A percentile compares a stretch with the other conserved stretches of the same genome.
phyloP scores from a whole-genome alignment of 2,797 vertebrate genomes.

The Holocentrus rufus region DNA sequence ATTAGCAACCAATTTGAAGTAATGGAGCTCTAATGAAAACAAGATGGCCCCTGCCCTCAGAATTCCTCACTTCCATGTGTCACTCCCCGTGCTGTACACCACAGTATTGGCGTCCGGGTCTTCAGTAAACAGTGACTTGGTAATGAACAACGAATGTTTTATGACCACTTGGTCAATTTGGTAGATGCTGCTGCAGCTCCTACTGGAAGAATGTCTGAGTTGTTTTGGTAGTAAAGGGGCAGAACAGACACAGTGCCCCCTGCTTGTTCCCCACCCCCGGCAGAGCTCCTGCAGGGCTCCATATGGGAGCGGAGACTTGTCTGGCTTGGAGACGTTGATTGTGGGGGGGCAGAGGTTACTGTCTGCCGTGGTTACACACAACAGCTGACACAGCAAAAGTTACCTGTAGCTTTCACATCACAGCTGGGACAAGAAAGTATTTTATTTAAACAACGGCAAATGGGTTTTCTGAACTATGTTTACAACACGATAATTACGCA shows the following conservation, averaged over 20 bases:
- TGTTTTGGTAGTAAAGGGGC: slow-evolving; percentile 38
- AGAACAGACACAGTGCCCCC: slow-evolving; percentile 48
- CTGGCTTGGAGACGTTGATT: slow-evolving; percentile 48
- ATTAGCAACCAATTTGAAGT: slow-evolving; percentile 79
- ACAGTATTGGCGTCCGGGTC: slow-evolving; percentile 26
- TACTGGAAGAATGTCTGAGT: slow-evolving; percentile 33
- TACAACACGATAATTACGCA: background rate
- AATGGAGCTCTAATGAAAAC: slow-evolving; percentile 76
- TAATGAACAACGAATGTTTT: slow-evolving; percentile 61
- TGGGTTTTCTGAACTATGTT: background rate
- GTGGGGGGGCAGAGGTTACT: slow-evolving; percentile 57
- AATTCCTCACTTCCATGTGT: slow-evolving; percentile 39
- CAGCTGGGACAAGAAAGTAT: slow-evolving; percentile 2
- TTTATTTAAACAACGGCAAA: background rate
- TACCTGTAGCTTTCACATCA: slow-evolving; percentile 29
- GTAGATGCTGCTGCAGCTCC: slow-evolving; percentile 44
- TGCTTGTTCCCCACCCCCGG: slow-evolving; percentile 54
- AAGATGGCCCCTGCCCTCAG: slow-evolving; percentile 61
- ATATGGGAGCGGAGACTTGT: slow-evolving; percentile 65
- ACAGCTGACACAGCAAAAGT: slow-evolving; percentile 62
- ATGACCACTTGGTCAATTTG: slow-evolving; percentile 42
- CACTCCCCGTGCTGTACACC: slow-evolving; percentile 12
- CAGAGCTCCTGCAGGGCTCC: slow-evolving; percentile 62
- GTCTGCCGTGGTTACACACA: slow-evolving; percentile 59
- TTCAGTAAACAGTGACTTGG: slow-evolving; percentile 39